Evolutionary conservation across 2,797 vertebrate genomes (phyloP), one percentile per base, ranked within the genome.

Genomic region (Tenualosa thibaudeaui): DNA sequence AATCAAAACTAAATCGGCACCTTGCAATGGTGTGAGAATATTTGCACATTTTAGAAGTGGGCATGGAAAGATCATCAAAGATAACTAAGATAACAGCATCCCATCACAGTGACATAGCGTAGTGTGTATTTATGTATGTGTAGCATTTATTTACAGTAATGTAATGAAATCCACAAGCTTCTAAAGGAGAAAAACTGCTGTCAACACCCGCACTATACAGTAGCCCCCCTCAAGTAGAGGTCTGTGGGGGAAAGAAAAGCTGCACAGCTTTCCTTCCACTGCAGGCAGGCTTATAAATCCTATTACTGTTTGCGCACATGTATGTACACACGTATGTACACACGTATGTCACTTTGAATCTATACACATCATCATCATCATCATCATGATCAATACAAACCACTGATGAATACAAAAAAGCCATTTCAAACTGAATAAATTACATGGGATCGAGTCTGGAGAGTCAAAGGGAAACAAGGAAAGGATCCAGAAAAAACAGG

Each of bases 361-460:
- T 78, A 46, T 78, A 78, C 71, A 78, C 40, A 78, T 19, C 65
- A 40, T 17, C 13, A 15, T 37, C 13, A 37, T 68, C 13, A 40
- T 75, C 65, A 56, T n/a, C 15, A 84, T 54, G 2, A 75, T 54
- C 53, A 71, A 84, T 37, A 84, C 51, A 84, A 26, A 83, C 31
- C 19, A 84, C 37, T 84, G 43, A 71, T 71, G 43, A 60, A 56
- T 54, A 31, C 50, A 37, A 65, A 53, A 83, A 83, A 68, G 40
- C 71, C 46, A 43, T 40, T 43, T 60, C n/a, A 83, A 10, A 65
- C 54, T 13, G n/a, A 83, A 83, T 60, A 83, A 78, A 78, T 78
- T 78, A 78, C 7, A 78, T 17, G 17, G 37, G 71, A 78, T 78
- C 37, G 26, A 43, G 71, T 43, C 22, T 22, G 71, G 17, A 19